phyloP scores from a whole-genome alignment of 2,113 vertebrate genomes.

The Chamaea fasciata region DNA sequence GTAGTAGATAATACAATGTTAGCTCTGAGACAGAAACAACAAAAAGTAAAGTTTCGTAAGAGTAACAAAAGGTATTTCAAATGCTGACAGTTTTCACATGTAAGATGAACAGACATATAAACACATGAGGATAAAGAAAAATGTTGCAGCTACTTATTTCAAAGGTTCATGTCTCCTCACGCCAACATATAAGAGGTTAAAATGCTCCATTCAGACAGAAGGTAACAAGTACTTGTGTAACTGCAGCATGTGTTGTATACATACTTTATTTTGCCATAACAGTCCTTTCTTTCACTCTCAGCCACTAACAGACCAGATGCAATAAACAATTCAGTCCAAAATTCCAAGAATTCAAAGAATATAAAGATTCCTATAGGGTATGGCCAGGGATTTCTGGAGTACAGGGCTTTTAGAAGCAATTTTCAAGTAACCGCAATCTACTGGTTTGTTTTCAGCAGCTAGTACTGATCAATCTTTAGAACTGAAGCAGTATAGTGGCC shows the following conservation, averaged over 20 bases:
- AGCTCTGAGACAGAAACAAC: neutral
- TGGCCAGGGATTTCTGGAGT: neutral
- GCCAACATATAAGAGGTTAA: neutral
- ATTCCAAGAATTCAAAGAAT: neutral
- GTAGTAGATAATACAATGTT: neutral
- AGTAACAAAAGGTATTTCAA: neutral
- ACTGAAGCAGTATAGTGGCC: neutral
- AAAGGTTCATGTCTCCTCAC: neutral
- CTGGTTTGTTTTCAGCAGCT: neutral
- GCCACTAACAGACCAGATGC: neutral
- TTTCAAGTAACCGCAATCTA: neutral
- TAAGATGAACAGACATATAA: neutral
- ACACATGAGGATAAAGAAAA: neutral
- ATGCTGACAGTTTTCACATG: neutral
- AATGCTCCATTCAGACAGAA: neutral
- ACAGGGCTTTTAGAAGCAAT: neutral
- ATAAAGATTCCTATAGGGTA: neutral
- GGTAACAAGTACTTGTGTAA: neutral
- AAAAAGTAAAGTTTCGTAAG: neutral
- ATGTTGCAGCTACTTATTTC: neutral
- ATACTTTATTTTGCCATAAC: neutral
- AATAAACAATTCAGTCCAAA: neutral
- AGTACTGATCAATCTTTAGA: neutral
- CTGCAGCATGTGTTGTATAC: neutral
- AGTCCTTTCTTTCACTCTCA: neutral